Percentiles rank a stretch among this genome's conserved stretches.
Conservation (phyloP, 2,888 invertebrate genomes). For the Caenorhabditis sinica region DNA sequence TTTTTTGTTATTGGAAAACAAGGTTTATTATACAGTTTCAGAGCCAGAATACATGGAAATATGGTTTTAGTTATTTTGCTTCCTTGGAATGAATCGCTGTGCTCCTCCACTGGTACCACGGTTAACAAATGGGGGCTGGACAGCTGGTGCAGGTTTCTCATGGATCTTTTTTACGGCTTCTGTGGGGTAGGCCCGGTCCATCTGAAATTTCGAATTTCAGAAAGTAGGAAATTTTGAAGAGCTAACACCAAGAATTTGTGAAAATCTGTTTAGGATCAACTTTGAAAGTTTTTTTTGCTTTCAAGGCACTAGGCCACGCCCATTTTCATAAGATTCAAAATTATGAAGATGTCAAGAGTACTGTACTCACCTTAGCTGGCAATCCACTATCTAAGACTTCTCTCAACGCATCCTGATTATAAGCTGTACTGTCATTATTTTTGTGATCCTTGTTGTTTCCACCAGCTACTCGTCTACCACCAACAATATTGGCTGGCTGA, state of each 20-base stretch:
- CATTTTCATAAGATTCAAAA: too few relatives aligned
- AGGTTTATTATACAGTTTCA: too few relatives aligned
- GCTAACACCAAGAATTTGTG: background rate
- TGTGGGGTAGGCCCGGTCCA: slow-evolving; percentile 11
- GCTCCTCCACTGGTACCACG: slow-evolving; percentile 1
- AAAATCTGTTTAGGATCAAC: background rate
- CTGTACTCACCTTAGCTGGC: slow-evolving; percentile 15
- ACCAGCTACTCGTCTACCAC: background rate
- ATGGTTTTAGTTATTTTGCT: slow-evolving; percentile 8
- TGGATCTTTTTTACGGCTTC: slow-evolving; percentile 6
- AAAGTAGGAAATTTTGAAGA: background rate
- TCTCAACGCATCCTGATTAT: background rate
- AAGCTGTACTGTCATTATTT: background rate
- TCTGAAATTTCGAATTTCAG: slow-evolving; percentile 7
- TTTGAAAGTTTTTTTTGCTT: background rate
- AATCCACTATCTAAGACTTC: slow-evolving; percentile 4
- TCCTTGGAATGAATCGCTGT: slow-evolving; percentile 20
- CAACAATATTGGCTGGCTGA: slow-evolving; percentile 11
- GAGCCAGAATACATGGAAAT: background rate
- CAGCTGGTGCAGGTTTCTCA: slow-evolving; percentile 4
- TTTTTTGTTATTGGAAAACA: too few relatives aligned
- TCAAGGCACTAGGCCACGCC: too few relatives aligned
- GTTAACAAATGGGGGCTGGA: background rate
- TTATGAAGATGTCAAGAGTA: too few relatives aligned
- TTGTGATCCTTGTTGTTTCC: background rate